These are phyloP conservation scores for Recurvirostra avosetta DNA, from an alignment of 2,113 vertebrate genomes.

Conservation along the genomic window DNA sequence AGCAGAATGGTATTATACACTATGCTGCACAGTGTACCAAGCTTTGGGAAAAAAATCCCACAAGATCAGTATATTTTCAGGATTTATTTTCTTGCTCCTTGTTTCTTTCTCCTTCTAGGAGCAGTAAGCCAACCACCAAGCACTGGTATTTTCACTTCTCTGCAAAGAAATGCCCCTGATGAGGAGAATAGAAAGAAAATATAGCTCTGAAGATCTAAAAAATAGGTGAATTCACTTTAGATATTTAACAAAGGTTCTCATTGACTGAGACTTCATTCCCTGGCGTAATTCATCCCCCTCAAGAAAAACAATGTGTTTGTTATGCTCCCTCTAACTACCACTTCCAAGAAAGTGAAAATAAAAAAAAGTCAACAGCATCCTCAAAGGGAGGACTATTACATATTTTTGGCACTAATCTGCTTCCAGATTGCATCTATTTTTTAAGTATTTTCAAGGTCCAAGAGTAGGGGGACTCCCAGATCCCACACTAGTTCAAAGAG, in stretches of 20 bases:
- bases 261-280: neutral
- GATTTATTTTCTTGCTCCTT: neutral
- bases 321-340: neutral
- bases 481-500: constrained; percentile 64
- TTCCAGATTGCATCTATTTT: constrained; percentile 59
- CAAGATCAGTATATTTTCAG: neutral
- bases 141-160: neutral
- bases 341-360: constrained; percentile 27
- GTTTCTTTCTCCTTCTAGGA: neutral
- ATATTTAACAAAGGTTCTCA: neutral
- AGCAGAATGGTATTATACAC: rapidly evolving
- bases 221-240: neutral
- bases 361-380: neutral
- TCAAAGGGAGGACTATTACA: constrained; percentile 33
- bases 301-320: constrained; percentile 7
- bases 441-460: constrained; percentile 66
- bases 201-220: neutral
- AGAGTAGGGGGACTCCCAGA: constrained; percentile 25
- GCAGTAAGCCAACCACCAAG: neutral
- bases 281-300: neutral
- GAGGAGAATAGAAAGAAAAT: neutral
- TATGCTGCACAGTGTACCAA: neutral
- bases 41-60: neutral
- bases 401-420: constrained; percentile 33
- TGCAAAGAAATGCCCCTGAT: neutral